Percentiles rank a stretch among this genome's conserved stretches.
Conservation (phyloP, 2,797 vertebrate genomes). For the Xyrichtys novacula region DNA sequence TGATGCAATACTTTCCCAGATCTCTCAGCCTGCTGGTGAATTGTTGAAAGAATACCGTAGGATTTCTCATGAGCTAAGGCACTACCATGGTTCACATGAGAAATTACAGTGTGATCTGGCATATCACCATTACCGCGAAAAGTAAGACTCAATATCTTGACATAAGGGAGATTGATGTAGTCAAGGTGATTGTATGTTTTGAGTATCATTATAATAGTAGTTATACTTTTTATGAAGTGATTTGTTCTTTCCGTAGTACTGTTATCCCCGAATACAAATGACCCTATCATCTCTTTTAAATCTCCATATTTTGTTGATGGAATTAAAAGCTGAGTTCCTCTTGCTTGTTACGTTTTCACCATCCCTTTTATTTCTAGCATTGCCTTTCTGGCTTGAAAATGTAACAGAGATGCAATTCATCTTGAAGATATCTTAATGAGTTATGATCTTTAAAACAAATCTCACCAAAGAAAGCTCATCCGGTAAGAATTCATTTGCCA, state of each 20-base stretch:
- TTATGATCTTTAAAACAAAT: too few relatives aligned
- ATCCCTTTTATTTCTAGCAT: neutral
- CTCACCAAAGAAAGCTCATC: too few relatives aligned
- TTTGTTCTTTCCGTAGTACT: neutral
- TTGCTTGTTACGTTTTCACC: neutral
- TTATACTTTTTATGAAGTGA: neutral
- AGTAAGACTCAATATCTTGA: neutral
- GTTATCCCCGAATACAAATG: neutral
- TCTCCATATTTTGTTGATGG: too few relatives aligned
- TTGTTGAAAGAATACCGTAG: neutral
- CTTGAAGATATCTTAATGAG: too few relatives aligned
- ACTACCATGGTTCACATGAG: neutral
- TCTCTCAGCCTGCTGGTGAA: neutral
- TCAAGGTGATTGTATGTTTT: neutral
- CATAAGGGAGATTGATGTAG: neutral
- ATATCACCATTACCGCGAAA: neutral
- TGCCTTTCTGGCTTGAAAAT: neutral
- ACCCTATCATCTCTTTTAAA: neutral
- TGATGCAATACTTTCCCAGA: neutral
- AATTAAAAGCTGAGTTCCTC: neutral
- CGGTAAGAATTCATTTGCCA: conserved; percentile 3
- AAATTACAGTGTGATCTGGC: neutral
- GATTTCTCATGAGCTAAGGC: neutral
- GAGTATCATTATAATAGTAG: neutral
- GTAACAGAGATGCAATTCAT: too few relatives aligned